Percentiles rank a stretch among this genome's conserved stretches.
These are phyloP conservation scores for Drosophila quadrilineata DNA, from an alignment of 1,140 invertebrate species.

Conservation along the genomic window DNA sequence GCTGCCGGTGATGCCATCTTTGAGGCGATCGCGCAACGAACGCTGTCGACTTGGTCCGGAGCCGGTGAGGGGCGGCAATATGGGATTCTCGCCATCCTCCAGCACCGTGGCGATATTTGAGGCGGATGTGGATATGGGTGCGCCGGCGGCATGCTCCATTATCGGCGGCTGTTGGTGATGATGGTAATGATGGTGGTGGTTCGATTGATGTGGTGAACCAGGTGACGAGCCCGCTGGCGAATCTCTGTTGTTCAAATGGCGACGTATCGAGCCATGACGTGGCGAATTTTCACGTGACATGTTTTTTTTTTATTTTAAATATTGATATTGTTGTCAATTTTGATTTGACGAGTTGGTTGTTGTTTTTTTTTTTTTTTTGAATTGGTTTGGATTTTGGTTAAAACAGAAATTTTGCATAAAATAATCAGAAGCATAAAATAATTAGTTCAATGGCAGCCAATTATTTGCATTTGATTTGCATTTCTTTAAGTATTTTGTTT, in stretches of 20 bases:
- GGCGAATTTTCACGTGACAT: constrained; percentile 81
- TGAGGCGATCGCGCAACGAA: constrained; percentile 87
- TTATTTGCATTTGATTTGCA: constrained; percentile 24
- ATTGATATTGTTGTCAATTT: constrained; percentile 29
- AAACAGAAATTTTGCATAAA: constrained; percentile 68
- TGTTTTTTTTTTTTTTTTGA: constrained; percentile 11
- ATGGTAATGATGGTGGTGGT: constrained; percentile 48
- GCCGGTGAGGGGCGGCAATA: constrained; percentile 81
- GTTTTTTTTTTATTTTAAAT: constrained; percentile 41
- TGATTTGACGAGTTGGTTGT: constrained; percentile 33
- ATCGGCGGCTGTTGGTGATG: constrained; percentile 63
- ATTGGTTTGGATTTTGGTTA: constrained; percentile 29
- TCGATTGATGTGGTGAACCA: constrained; percentile 63
- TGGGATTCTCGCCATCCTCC: constrained; percentile 71
- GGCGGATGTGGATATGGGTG: constrained; percentile 70
- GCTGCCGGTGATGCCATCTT: constrained; percentile 88
- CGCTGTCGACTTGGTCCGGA: constrained; percentile 85
- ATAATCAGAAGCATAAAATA: constrained; percentile 76
- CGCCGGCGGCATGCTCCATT: constrained; percentile 74
- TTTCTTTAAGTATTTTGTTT: constrained; percentile 20
- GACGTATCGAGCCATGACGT: constrained; percentile 71
- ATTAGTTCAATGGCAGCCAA: constrained; percentile 72
- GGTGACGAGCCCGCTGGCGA: constrained; percentile 40
- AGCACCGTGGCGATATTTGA: constrained; percentile 71
- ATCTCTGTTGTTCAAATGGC: constrained; percentile 70